Percentiles rank a stretch among this genome's conserved stretches.
These are phyloP conservation scores for Spheniscus mendiculus DNA, from an alignment of 2,113 vertebrate genomes.

Conservation along the genomic window DNA sequence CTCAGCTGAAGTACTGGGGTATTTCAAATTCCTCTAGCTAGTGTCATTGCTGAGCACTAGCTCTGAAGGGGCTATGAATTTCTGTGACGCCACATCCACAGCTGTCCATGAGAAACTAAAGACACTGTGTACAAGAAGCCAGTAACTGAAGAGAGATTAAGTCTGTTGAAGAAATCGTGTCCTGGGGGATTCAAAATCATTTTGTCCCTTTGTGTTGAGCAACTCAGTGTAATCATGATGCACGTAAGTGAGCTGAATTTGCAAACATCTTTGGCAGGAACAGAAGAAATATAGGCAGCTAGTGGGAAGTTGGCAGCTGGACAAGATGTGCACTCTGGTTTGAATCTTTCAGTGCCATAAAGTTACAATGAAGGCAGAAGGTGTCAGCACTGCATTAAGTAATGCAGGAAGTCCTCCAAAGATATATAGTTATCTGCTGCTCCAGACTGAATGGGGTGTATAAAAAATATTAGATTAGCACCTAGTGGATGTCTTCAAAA, in stretches of 20 bases:
- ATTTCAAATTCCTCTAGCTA: background rate
- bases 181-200: background rate
- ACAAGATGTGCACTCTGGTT: background rate
- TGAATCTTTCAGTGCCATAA: background rate
- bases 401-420: background rate
- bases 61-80: background rate
- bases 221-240: background rate
- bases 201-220: background rate
- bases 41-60: background rate
- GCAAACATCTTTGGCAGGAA: background rate
- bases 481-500: background rate
- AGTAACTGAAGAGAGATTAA: background rate
- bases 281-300: background rate
- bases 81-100: background rate
- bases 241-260: background rate
- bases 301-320: slow-evolving; percentile 16
- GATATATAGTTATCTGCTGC: background rate
- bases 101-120: background rate
- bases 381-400: background rate
- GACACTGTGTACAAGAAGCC: background rate
- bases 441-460: background rate
- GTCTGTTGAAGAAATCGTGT: background rate
- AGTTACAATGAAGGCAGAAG: background rate
- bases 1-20: background rate
- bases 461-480: background rate